phyloP scores from a whole-genome alignment of 2,888 invertebrate genomes.

The Pachydiplax longipennis region DNA sequence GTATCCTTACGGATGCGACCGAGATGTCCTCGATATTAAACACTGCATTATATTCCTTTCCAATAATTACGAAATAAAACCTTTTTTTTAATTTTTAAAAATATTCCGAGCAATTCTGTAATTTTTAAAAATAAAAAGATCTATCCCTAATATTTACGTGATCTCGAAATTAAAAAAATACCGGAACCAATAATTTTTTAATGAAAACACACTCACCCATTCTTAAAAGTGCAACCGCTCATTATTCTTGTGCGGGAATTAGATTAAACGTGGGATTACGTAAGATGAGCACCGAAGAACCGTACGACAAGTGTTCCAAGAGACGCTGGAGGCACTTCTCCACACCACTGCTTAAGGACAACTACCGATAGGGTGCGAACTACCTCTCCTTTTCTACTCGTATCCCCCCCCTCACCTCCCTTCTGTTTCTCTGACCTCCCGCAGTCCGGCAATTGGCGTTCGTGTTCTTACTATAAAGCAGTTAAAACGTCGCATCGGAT shows the following conservation, averaged over 20 bases:
- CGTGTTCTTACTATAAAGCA: background rate
- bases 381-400: background rate
- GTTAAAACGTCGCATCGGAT: background rate
- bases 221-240: slow-evolving; percentile 18
- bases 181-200: background rate
- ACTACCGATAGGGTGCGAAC: background rate
- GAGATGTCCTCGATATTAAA: no score
- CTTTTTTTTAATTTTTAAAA: no score
- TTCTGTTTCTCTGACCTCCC: background rate
- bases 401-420: background rate
- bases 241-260: background rate
- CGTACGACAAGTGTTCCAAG: background rate
- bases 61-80: no score
- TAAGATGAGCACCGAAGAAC: background rate
- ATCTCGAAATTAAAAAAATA: no score
- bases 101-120: no score
- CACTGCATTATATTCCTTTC: no score
- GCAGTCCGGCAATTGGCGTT: background rate
- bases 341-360: background rate
- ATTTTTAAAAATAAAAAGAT: no score
- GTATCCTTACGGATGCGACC: no score
- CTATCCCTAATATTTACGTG: no score
- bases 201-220: background rate
- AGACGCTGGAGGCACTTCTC: background rate
- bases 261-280: no score